Evolutionary conservation across 2,113 vertebrate genomes (phyloP).

Genomic region (Myiozetetes cayanensis): DNA sequence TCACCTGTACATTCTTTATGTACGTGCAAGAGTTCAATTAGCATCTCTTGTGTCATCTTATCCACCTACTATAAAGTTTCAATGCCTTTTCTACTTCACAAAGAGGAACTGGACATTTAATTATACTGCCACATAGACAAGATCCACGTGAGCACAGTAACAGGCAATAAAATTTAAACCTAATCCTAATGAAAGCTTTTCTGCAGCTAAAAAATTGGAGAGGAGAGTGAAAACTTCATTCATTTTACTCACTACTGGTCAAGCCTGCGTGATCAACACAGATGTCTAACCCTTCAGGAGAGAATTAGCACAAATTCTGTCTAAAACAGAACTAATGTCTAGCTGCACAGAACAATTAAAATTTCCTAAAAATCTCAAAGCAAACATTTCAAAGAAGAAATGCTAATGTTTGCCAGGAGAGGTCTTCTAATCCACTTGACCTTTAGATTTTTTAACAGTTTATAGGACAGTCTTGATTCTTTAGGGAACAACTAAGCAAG

Average conservation of each 20-base stretch:
- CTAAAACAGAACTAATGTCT: neutral
- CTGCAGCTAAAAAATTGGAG: neutral
- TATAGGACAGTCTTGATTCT: neutral
- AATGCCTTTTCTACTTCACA: neutral
- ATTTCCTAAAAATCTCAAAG: neutral
- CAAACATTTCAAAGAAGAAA: neutral
- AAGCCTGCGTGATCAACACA: neutral
- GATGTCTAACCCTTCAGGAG: neutral
- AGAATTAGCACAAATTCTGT: neutral
- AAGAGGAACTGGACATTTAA: constrained; percentile 9
- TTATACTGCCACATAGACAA: neutral
- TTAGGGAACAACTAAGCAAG: neutral
- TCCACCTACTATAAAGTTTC: neutral
- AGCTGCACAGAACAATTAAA: neutral
- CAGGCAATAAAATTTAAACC: neutral
- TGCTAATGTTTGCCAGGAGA: neutral
- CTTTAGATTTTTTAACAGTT: neutral
- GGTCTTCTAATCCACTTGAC: neutral
- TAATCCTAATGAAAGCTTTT: constrained; percentile 4
- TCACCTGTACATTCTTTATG: constrained; percentile 42
- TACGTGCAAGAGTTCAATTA: constrained; percentile 21
- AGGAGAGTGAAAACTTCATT: neutral
- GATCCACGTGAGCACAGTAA: neutral
- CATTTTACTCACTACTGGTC: neutral
- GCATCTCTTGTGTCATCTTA: neutral